Evolutionary conservation across 2,113 vertebrate species (phyloP).

Genomic region (Peromyscus maniculatus): DNA sequence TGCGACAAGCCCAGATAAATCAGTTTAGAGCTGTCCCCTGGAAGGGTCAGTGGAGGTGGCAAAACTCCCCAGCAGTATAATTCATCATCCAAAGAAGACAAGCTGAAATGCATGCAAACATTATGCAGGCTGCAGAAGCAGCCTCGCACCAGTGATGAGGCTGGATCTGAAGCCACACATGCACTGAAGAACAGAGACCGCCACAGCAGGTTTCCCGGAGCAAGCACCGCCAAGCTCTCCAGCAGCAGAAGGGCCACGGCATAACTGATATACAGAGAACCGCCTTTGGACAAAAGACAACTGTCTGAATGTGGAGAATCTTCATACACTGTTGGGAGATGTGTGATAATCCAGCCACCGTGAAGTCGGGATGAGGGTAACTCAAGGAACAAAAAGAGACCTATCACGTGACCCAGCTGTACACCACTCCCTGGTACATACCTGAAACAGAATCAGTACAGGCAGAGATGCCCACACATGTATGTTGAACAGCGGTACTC

Average conservation of each 20-base stretch:
- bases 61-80: not conserved
- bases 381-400: not conserved
- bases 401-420: not conserved
- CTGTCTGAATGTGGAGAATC: not conserved
- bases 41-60: not conserved
- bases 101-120: not conserved
- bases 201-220: not conserved
- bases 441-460: not conserved
- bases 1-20: conserved; percentile 57
- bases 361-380: not conserved
- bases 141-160: not conserved
- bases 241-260: not conserved
- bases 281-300: not conserved
- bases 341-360: not conserved
- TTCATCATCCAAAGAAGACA: conserved; percentile 3
- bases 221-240: not conserved
- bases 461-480: not conserved
- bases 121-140: not conserved
- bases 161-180: not conserved
- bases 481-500: not conserved
- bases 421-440: not conserved
- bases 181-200: not conserved
- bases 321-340: too few species aligned
- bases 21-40: conserved; percentile 9
- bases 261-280: not conserved